Conservation (phyloP, 2,888 invertebrate species). For the Cerceris ruficornis region DNA sequence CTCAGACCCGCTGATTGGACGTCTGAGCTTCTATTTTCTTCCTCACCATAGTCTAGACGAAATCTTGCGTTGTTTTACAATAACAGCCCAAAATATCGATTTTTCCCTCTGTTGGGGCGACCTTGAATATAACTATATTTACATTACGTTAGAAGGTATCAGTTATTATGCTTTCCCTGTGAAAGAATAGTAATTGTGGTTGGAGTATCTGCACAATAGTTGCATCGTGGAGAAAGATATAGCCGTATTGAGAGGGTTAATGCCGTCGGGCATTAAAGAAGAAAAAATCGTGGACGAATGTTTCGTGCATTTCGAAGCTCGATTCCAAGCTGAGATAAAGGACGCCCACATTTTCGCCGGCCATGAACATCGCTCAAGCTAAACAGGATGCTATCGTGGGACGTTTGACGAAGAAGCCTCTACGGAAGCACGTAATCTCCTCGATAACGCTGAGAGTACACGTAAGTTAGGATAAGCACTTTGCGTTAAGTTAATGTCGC, state of each 20-base stretch:
- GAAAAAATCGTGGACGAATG: constrained; percentile 38
- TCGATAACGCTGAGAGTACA: constrained; percentile 37
- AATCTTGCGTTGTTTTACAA: too few species aligned
- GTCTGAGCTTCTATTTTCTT: too few species aligned
- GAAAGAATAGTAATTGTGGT: too few species aligned
- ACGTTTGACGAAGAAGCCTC: constrained; percentile 32
- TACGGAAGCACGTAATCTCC: constrained; percentile 30
- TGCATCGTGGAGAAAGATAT: too few species aligned
- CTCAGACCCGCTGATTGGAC: too few species aligned
- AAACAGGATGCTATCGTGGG: constrained; percentile 28
- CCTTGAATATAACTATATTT: too few species aligned
- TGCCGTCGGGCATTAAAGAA: constrained; percentile 30
- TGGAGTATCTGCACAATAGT: too few species aligned
- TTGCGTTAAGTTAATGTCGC: constrained; percentile 34
- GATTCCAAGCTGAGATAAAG: constrained; percentile 52
- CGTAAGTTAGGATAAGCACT: constrained; percentile 27
- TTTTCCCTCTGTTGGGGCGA: too few species aligned
- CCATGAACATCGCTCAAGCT: constrained; percentile 31
- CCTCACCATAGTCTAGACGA: too few species aligned
- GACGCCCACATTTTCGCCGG: constrained; percentile 34
- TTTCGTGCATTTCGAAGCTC: constrained; percentile 39
- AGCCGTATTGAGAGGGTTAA: not conserved
- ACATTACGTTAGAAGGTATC: too few species aligned
- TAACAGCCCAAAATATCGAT: too few species aligned
- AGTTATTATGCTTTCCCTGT: too few species aligned